Base-by-base conservation (phyloP, 1,140 invertebrate genomes). In the Cryptotermes secundus region DNA sequence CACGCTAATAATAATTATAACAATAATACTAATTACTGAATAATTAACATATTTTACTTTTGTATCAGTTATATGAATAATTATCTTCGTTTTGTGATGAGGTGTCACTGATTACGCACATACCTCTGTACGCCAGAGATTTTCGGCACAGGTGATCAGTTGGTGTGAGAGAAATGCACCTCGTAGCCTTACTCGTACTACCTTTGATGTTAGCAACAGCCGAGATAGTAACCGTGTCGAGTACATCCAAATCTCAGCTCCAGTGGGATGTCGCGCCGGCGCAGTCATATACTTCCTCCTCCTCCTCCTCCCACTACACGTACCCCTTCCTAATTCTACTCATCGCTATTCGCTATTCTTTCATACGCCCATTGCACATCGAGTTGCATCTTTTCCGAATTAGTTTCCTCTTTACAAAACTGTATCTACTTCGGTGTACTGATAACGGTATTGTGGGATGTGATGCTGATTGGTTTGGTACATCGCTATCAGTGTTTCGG, bases 211-310 rank as follows among this genome's bases (percentile, higher is more conserved):
- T 72, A 31, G 59, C 59, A 1, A 26, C 26, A 10, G 26, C n/a
- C n/a, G 1, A 72, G 26, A 72, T 72, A 31, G 59, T 9, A 31
- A 12, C 26, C 26, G 59, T 2, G 26, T 7, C 6, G 59, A 31
- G 26, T 72, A 31, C 59, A 72, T 72, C 59, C 59, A 72, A 72
- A 72, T 72, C 59, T 72, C 59, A 31, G n/a, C 59, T n/a, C 59
- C 59, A 72, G 59, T 72, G 59, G n/a, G 59, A 72, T 1, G 0
- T n/a, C 16, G 59, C 59, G 59, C n/a, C 59, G 26, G 59, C 59
- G 59, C 59, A 72, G 26, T 31, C 59, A 59, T n/a, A 24, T 19
- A 59, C 6, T 19, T 59, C 59, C 59, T 16, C 26, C 26, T n/a
- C 26, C 26, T 72, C 59, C 59, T 72, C 26, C 59, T 26, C n/a